Percentiles rank a stretch among this genome's conserved stretches.
These are phyloP conservation scores for Sebastes alutus DNA, from an alignment of 2,797 vertebrate species.

Conservation along the genomic window DNA sequence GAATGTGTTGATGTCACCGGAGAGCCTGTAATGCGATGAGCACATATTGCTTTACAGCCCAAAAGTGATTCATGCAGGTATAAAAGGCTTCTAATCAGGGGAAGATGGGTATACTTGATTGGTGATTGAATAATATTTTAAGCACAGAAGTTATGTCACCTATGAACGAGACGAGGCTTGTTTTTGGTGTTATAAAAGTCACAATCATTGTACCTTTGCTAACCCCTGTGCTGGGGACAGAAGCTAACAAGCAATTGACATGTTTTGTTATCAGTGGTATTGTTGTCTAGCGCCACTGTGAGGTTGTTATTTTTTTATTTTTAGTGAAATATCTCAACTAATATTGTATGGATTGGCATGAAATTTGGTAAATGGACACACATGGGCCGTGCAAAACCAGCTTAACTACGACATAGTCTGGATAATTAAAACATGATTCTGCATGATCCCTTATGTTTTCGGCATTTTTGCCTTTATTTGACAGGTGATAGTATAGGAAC, in stretches of 20 bases:
- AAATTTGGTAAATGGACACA: background rate
- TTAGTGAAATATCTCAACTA: background rate
- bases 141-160: background rate
- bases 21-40: background rate
- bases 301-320: background rate
- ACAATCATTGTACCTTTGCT: background rate
- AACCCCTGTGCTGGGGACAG: background rate
- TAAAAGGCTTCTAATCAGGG: background rate
- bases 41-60: background rate
- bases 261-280: background rate
- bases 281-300: background rate
- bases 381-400: background rate
- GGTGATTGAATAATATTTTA: background rate
- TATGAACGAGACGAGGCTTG: background rate
- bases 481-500: background rate
- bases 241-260: background rate
- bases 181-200: background rate
- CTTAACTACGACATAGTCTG: background rate
- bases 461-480: background rate
- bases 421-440: background rate
- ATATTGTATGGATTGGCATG: background rate
- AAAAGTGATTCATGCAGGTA: background rate
- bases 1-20: slow-evolving; percentile 1
- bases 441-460: background rate
- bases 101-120: background rate